Evolutionary conservation across 2,113 vertebrate species (phyloP).

Genomic region (Scatophagus argus): DNA sequence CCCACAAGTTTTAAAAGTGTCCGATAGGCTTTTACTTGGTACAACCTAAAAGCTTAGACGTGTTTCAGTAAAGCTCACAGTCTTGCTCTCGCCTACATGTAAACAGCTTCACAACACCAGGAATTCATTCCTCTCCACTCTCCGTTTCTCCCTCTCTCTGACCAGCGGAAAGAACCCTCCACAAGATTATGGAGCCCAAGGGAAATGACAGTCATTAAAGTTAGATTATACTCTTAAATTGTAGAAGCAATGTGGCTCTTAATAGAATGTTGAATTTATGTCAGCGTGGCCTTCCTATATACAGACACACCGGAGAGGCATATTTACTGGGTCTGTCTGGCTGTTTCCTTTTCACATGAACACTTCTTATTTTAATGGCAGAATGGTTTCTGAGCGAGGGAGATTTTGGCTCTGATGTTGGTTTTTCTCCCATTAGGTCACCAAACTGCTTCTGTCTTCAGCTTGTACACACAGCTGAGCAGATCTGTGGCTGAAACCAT

Average conservation of each 20-base stretch:
- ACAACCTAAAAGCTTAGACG: not conserved
- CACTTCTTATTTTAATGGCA: conserved; percentile 5
- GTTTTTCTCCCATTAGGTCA: not conserved
- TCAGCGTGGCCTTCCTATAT: conserved; percentile 24
- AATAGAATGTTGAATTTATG: conserved; percentile 48
- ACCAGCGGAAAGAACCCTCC: conserved; percentile 64
- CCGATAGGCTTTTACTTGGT: not conserved
- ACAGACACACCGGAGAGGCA: conserved; percentile 6
- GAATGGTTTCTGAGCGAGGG: not conserved
- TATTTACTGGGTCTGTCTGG: not conserved
- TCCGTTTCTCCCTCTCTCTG: conserved; percentile 21
- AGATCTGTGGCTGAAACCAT: not conserved
- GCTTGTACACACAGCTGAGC: conserved; percentile 6
- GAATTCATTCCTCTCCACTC: conserved; percentile 64
- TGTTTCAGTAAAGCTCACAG: conserved; percentile 24
- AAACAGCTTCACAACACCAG: conserved; percentile 51
- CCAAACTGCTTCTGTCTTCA: not conserved
- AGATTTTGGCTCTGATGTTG: not conserved
- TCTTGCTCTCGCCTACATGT: conserved; percentile 6
- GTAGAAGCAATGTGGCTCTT: conserved; percentile 46
- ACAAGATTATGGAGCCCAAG: conserved; percentile 66
- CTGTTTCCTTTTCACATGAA: conserved; percentile 2
- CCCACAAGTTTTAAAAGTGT: not conserved
- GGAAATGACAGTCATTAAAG: conserved; percentile 75
- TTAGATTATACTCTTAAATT: conserved; percentile 68